phyloP scores from a whole-genome alignment of 1,140 invertebrate species.

The Oncopodura yosiiana region DNA sequence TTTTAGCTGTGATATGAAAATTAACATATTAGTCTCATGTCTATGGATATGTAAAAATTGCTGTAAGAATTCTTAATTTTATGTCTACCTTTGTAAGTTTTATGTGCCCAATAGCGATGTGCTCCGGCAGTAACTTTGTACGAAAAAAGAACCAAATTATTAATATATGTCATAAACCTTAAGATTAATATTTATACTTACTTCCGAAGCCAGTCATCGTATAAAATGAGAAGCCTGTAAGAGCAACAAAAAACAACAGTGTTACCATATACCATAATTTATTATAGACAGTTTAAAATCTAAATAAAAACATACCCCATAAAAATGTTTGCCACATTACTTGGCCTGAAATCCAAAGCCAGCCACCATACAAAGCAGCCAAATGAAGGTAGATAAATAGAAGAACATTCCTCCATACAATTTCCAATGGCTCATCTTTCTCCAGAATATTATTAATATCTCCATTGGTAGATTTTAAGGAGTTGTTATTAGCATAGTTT shows the following conservation, averaged over 20 bases:
- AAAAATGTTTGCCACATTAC: conserved; percentile 53
- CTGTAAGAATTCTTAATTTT: no score
- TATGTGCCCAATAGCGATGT: conserved; percentile 54
- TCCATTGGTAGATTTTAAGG: background rate
- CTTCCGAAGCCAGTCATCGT: conserved; percentile 40
- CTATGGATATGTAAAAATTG: no score
- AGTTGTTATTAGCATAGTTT: background rate
- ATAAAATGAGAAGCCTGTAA: conserved; percentile 37
- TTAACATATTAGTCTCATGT: no score
- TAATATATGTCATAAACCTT: no score
- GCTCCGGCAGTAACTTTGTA: conserved; percentile 55
- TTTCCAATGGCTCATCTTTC: conserved; percentile 39
- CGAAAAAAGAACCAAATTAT: no score
- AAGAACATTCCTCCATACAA: conserved; percentile 89
- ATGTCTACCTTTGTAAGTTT: conserved; percentile 52
- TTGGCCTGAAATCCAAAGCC: conserved; percentile 55
- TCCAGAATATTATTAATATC: background rate
- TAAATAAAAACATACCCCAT: conserved; percentile 58
- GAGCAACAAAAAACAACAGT: background rate
- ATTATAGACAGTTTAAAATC: no score
- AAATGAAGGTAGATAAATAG: conserved; percentile 76
- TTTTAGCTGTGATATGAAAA: no score
- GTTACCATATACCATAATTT: no score
- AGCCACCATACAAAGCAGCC: conserved; percentile 72
- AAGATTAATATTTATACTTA: no score